Percentiles rank a stretch among this genome's conserved stretches.
phyloP scores from a whole-genome alignment of 2,797 vertebrate genomes.

The Melanotaenia boesemani region DNA sequence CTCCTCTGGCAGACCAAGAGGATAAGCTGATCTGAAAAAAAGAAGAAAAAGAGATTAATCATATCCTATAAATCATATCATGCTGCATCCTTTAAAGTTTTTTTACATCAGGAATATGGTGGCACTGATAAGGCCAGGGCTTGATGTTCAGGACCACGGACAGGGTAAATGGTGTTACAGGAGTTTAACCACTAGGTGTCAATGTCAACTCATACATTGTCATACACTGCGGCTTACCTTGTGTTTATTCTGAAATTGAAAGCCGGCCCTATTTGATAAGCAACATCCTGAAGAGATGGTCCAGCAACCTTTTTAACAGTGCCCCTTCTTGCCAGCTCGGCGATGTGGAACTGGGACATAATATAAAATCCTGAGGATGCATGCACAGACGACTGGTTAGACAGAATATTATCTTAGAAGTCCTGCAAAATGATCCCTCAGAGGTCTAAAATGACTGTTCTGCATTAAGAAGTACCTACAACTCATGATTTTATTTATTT shows the following conservation, averaged over 20 bases:
- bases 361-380: constrained; percentile 87
- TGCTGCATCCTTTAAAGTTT: neutral
- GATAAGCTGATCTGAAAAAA: constrained; percentile 86
- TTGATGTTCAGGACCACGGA: constrained; percentile 85
- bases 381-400: constrained; percentile 15
- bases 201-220: constrained; percentile 28
- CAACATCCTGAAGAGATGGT: constrained; percentile 83
- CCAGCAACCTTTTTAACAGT: constrained; percentile 85
- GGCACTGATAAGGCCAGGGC: neutral
- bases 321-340: constrained; percentile 87
- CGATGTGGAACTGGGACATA: constrained; percentile 92
- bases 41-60: neutral
- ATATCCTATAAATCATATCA: neutral
- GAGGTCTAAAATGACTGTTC: neutral
- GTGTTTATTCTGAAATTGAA: constrained; percentile 91
- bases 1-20: constrained; percentile 86
- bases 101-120: neutral
- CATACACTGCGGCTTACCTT: constrained; percentile 74
- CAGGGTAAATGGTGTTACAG: constrained; percentile 55
- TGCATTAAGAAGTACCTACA: neutral
- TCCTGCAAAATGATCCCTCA: neutral
- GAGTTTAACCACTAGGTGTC: constrained; percentile 69
- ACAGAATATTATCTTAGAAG: constrained; percentile 5
- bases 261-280: constrained; percentile 86
- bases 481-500: neutral